Percentiles rank a stretch among this genome's conserved stretches.
Conservation (phyloP, 2,888 invertebrate species). For the Acrobasis suavella region DNA sequence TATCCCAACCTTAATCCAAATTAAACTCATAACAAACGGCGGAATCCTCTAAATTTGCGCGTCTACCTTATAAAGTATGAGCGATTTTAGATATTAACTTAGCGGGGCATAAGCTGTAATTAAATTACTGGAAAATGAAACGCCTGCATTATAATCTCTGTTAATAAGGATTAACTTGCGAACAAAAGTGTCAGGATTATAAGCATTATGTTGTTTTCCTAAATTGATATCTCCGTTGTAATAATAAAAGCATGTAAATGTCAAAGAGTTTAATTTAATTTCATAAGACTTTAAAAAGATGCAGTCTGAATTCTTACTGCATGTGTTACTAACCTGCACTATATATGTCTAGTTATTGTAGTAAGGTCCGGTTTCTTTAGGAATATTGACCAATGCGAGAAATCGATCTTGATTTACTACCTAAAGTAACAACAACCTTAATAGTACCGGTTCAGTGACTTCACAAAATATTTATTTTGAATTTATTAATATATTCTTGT, state of each 20-base stretch:
- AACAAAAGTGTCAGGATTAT: slow-evolving; percentile 3
- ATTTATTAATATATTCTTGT: no score
- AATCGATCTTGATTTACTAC: no score
- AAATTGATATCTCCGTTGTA: neutral
- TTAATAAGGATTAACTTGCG: neutral
- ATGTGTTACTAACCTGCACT: no score
- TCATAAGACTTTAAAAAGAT: no score
- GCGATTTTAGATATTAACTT: slow-evolving; percentile 21
- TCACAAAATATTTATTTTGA: no score
- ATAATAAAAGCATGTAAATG: neutral
- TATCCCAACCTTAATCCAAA: slow-evolving; percentile 28
- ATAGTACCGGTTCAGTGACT: no score
- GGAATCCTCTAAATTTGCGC: slow-evolving; percentile 24
- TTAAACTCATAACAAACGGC: slow-evolving; percentile 31
- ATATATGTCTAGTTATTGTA: no score
- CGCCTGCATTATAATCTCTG: neutral
- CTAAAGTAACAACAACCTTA: no score
- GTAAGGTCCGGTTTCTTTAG: no score
- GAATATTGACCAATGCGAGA: no score
- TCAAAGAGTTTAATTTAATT: no score
- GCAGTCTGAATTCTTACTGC: no score
- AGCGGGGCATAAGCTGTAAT: slow-evolving; percentile 6
- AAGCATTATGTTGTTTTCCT: neutral
- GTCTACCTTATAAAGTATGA: slow-evolving; percentile 19
- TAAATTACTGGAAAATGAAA: slow-evolving; percentile 9